Evolutionary conservation across 2,797 vertebrate genomes (phyloP).

Genomic region (Myotis vivesi): DNA sequence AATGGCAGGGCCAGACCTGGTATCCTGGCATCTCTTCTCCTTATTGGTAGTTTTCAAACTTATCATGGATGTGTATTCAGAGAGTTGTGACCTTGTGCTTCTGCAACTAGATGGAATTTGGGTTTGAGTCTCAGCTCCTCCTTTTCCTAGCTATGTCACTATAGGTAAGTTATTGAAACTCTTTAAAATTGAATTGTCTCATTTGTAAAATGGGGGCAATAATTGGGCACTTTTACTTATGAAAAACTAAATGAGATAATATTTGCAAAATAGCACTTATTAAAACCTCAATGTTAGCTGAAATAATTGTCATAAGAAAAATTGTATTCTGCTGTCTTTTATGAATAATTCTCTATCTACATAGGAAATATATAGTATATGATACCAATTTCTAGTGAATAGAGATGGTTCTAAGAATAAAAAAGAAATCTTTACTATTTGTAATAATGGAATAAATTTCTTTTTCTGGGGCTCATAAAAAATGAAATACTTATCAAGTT

Average conservation of each 20-base stretch:
- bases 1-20: neutral
- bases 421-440: constrained; percentile 59
- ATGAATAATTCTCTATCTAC: constrained; percentile 45
- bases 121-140: neutral
- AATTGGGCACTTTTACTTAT: neutral
- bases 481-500: constrained; percentile 61
- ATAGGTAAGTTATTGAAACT: neutral
- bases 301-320: constrained; percentile 53
- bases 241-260: constrained; percentile 54
- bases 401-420: constrained; percentile 52
- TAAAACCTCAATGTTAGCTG: constrained; percentile 24
- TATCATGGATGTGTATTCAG: neutral
- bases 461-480: constrained; percentile 66
- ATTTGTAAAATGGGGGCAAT: constrained; percentile 1
- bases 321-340: constrained; percentile 28
- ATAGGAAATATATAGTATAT: constrained; percentile 47
- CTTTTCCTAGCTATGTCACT: neutral
- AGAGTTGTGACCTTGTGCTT: neutral
- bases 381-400: constrained; percentile 39
- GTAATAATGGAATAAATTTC: constrained; percentile 63
- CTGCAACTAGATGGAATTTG: neutral
- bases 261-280: constrained; percentile 32
- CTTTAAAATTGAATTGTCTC: neutral
- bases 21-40: neutral
- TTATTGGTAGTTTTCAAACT: constrained; percentile 22